Base-by-base conservation (phyloP, 2,113 vertebrate genomes). In the Sula dactylatra region DNA sequence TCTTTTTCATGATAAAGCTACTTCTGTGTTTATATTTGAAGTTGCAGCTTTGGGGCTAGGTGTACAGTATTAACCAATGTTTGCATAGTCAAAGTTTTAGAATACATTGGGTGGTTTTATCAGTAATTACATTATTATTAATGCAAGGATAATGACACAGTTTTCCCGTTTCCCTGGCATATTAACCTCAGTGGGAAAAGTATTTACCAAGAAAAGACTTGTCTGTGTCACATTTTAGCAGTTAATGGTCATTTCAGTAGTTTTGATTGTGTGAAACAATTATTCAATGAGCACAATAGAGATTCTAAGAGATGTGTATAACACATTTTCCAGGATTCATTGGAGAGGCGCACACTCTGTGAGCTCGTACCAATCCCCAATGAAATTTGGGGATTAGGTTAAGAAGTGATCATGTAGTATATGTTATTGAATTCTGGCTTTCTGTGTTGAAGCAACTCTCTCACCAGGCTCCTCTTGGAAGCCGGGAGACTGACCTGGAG, bases 21-120 rank as follows among this genome's bases (percentile, higher is more conserved):
- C 42, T 55, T 69, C 27, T 90, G 31, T 88, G 71, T 81, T 94
- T 94, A 9, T 83, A 80, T 62, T 42, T 86, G 67, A 88, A 90
- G n/a, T 45, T 78, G 62, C 1, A 7, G 49, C 50, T 94, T 83
- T 92, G 69, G 18, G 36, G 50, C 71, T 88, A 88, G 88, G 79
- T 64, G 76, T 56, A n/a, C 1, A 1, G 6, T 56, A 74, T 86
- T 93, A 83, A 73, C 17, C 29, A 77, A 5, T 81, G 71, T 96
- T 96, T 96, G 74, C 82, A 77, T 25, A 82, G 78, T 72, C 34
- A 13, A 38, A 74, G 62, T 81, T 93, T 88, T 64, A 86, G 38
- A 77, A 71, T 73, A 29, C 71, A 66, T 93, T 85, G 73, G 25
- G 38, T 55, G 45, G 47, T 70, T 58, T 24, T 86, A 58, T 76